A percentile compares a stretch with the other conserved stretches of the same genome.
These are phyloP conservation scores for Spilarctia lutea DNA, from an alignment of 2,888 invertebrate genomes.

Conservation along the genomic window DNA sequence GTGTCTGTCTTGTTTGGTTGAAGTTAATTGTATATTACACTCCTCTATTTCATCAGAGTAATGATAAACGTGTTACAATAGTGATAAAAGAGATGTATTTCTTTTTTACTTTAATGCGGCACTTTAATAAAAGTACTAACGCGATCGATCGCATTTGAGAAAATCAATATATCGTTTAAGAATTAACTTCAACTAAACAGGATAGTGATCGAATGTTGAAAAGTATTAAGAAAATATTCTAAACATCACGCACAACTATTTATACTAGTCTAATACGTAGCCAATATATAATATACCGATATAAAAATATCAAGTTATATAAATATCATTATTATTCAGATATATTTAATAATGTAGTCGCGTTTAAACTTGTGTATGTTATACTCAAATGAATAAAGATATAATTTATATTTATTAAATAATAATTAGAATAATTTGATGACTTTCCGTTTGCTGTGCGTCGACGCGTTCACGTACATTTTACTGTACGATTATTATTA, in stretches of 20 bases:
- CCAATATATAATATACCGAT: conserved; percentile 51
- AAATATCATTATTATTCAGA: conserved; percentile 29
- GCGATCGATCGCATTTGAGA: neutral
- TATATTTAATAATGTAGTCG: conserved; percentile 41
- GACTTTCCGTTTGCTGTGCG: conserved; percentile 72
- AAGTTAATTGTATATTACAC: conserved; percentile 9
- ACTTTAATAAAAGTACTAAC: conserved; percentile 13
- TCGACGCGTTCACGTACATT: conserved; percentile 84
- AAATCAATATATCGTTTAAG: neutral
- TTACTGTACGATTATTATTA: conserved; percentile 70
- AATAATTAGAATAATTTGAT: conserved; percentile 62
- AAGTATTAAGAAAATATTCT: conserved; percentile 48
- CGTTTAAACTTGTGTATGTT: conserved; percentile 35
- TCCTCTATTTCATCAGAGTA: neutral
- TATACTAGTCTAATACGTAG: conserved; percentile 44
- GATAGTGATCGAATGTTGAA: conserved; percentile 24
- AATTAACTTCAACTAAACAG: conserved; percentile 33
- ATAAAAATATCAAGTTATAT: conserved; percentile 42
- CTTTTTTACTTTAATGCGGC: conserved; percentile 9
- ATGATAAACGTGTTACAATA: neutral
- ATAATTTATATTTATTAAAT: conserved; percentile 30
- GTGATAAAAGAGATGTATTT: neutral
- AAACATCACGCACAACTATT: conserved; percentile 63
- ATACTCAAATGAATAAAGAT: conserved; percentile 43
- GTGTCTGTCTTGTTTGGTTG: conserved; percentile 43